phyloP scores from a whole-genome alignment of 2,888 invertebrate species.

The Drosophila nigricruria region DNA sequence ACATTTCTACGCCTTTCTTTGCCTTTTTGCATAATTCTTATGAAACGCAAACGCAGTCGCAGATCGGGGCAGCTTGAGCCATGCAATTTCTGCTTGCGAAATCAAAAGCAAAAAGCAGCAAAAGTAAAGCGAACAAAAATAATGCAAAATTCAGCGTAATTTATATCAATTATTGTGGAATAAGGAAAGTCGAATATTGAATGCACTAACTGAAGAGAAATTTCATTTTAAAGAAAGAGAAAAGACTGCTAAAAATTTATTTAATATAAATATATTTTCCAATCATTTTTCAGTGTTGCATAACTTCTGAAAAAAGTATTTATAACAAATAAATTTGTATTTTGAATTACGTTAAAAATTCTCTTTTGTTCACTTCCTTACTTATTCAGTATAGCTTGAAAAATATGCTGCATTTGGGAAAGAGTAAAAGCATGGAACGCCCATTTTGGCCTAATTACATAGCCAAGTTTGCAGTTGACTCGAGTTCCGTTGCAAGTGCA shows the following conservation, averaged over 20 bases:
- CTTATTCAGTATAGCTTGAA: constrained; percentile 21
- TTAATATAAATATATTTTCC: too few relatives aligned
- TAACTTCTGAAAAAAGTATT: neutral
- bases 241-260: neutral
- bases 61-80: neutral
- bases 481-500: constrained; percentile 26
- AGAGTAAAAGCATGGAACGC: constrained; percentile 42
- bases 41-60: constrained; percentile 33
- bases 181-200: neutral
- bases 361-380: neutral
- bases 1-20: constrained; percentile 16
- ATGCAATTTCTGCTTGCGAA: constrained; percentile 53
- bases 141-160: constrained; percentile 31
- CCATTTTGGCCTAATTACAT: constrained; percentile 63
- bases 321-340: too few relatives aligned
- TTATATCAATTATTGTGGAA: constrained; percentile 50
- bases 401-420: constrained; percentile 1
- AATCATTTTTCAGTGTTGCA: neutral
- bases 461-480: constrained; percentile 20
- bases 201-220: neutral
- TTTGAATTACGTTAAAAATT: too few relatives aligned
- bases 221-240: neutral
- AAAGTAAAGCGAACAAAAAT: constrained; percentile 8
- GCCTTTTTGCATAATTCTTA: constrained; percentile 60
- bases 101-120: constrained; percentile 18